Percentiles rank a stretch among this genome's conserved stretches.
phyloP scores from a whole-genome alignment of 2,888 invertebrate species.

The Octonoba sinensis region DNA sequence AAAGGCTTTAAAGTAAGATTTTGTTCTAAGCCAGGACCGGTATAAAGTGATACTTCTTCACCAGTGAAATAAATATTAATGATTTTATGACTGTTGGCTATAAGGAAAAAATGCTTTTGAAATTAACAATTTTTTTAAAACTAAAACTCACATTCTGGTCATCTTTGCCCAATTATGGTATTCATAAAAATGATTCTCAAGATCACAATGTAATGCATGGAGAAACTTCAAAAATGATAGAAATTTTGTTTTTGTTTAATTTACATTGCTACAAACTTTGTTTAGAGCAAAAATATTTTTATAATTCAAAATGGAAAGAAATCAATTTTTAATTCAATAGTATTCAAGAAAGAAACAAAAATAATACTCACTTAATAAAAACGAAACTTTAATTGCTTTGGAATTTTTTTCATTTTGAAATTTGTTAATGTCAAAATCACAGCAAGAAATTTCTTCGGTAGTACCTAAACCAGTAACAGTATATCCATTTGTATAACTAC shows the following conservation, averaged over 20 bases:
- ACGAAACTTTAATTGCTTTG: constrained; percentile 30
- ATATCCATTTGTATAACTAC: constrained; percentile 29
- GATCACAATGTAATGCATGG: too few species aligned
- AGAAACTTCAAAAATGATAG: too few species aligned
- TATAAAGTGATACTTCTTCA: background rate
- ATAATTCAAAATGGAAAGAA: too few species aligned
- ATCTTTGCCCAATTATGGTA: too few species aligned
- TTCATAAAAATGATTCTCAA: too few species aligned
- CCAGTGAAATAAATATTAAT: constrained; percentile 14
- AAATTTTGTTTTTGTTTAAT: too few species aligned
- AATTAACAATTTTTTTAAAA: too few species aligned
- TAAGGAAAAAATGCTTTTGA: background rate
- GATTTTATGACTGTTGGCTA: background rate
- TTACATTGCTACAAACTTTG: too few species aligned
- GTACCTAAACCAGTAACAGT: constrained; percentile 12
- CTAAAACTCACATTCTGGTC: too few species aligned
- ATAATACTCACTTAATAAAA: constrained; percentile 15
- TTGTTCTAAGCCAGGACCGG: constrained; percentile 26
- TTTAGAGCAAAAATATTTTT: too few species aligned
- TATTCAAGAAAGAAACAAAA: background rate
- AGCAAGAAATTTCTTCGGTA: constrained; percentile 9
- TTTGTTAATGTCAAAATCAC: constrained; percentile 22
- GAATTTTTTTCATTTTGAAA: background rate
- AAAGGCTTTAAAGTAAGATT: constrained; percentile 14
- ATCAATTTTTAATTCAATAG: background rate